Conservation (phyloP, 2,797 vertebrate species). For the Cirrhinus molitorella region DNA sequence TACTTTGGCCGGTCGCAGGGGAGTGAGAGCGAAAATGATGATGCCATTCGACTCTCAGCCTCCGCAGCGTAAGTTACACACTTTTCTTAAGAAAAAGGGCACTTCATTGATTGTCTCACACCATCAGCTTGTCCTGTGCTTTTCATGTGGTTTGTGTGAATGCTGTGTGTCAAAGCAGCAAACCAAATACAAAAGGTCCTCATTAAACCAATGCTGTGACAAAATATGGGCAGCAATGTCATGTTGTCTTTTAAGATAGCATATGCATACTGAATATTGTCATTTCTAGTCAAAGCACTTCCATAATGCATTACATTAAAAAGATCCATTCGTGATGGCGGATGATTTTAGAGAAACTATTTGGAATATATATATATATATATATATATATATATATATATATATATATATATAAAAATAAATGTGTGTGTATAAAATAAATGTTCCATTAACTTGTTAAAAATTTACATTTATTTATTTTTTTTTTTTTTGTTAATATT, state of each 20-base stretch:
- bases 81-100: neutral
- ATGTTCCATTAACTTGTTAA: too few relatives aligned
- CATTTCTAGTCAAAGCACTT: neutral
- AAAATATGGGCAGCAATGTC: neutral
- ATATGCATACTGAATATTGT: too few relatives aligned
- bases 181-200: neutral
- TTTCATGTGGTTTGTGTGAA: neutral
- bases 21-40: slow-evolving; percentile 99
- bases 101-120: neutral
- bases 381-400: too few relatives aligned
- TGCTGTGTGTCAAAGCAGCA: neutral
- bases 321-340: neutral
- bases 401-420: too few relatives aligned
- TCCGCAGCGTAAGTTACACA: slow-evolving; percentile 92
- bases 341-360: neutral
- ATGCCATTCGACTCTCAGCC: slow-evolving; percentile 98
- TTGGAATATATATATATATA: neutral
- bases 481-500: too few relatives aligned
- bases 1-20: slow-evolving; percentile 91
- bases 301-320: neutral
- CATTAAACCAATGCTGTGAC: neutral
- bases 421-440: too few relatives aligned
- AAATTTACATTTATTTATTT: too few relatives aligned
- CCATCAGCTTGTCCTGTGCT: neutral
- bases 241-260: neutral